Conservation (phyloP, 2,113 vertebrate species). For the Engystomops pustulosus region DNA sequence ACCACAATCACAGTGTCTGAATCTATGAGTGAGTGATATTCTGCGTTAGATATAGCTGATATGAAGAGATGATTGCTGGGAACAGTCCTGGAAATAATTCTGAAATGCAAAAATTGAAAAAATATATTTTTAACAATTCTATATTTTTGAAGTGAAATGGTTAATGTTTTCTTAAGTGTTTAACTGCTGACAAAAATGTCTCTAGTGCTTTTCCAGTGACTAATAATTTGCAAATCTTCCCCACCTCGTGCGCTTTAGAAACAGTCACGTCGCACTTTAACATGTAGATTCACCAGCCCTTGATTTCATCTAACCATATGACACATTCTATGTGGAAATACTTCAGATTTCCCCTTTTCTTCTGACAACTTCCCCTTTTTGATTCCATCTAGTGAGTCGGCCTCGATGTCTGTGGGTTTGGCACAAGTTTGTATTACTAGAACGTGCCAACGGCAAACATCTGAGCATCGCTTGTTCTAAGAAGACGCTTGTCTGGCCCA, state of each 20-base stretch:
- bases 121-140: not conserved
- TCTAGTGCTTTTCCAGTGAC: constrained; percentile 5
- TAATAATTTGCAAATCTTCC: constrained; percentile 21
- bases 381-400: constrained; percentile 1
- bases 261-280: constrained; percentile 12
- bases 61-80: no score
- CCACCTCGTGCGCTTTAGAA: constrained; percentile 61
- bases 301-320: not conserved
- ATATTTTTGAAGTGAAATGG: not conserved
- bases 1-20: no score
- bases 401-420: not conserved
- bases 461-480: not conserved
- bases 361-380: constrained; percentile 27
- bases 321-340: constrained; percentile 20
- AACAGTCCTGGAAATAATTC: no score
- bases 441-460: constrained; percentile 8
- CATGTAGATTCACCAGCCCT: not conserved
- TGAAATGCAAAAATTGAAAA: not conserved
- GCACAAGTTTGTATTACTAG: constrained; percentile 5
- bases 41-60: no score
- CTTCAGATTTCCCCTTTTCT: constrained; percentile 35
- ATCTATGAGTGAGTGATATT: no score
- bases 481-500: not conserved
- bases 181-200: not conserved
- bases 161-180: constrained; percentile 5